Evolutionary conservation across 2,797 vertebrate genomes (phyloP).

Genomic region (Gobio occitaniae): DNA sequence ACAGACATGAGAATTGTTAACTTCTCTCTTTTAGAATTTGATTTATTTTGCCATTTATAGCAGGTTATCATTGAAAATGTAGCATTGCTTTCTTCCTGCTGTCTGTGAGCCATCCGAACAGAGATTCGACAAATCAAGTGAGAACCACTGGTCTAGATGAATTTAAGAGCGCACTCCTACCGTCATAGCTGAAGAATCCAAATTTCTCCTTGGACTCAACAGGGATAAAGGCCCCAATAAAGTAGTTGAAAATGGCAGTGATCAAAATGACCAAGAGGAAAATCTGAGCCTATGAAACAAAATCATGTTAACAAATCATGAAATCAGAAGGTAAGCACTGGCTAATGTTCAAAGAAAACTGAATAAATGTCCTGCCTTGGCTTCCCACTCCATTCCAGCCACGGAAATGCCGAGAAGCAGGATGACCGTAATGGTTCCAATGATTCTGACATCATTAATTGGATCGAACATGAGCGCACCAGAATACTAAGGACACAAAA

Average conservation of each 20-base stretch:
- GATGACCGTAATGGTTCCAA: conserved; percentile 94
- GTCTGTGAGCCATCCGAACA: background rate
- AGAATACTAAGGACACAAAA: conserved; percentile 71
- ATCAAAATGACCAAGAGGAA: conserved; percentile 92
- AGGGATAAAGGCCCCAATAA: conserved; percentile 92
- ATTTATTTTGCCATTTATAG: background rate
- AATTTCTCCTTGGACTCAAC: conserved; percentile 84
- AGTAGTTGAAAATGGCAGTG: conserved; percentile 89
- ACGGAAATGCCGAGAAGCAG: conserved; percentile 93
- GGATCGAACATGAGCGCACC: conserved; percentile 86
- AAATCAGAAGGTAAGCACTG: background rate
- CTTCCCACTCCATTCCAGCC: conserved; percentile 99
- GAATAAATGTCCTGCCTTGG: conserved; percentile 83
- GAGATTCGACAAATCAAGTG: background rate
- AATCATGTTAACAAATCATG: background rate
- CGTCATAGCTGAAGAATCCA: conserved; percentile 92
- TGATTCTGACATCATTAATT: conserved; percentile 91
- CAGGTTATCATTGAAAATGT: background rate
- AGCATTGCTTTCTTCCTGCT: background rate
- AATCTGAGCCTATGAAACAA: conserved; percentile 89
- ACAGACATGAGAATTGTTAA: background rate
- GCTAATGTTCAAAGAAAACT: background rate
- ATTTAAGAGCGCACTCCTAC: conserved; percentile 67
- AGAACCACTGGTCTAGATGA: background rate
- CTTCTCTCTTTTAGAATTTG: background rate